Conservation (phyloP, 2,888 invertebrate genomes). For the Pristionchus entomophagus region DNA sequence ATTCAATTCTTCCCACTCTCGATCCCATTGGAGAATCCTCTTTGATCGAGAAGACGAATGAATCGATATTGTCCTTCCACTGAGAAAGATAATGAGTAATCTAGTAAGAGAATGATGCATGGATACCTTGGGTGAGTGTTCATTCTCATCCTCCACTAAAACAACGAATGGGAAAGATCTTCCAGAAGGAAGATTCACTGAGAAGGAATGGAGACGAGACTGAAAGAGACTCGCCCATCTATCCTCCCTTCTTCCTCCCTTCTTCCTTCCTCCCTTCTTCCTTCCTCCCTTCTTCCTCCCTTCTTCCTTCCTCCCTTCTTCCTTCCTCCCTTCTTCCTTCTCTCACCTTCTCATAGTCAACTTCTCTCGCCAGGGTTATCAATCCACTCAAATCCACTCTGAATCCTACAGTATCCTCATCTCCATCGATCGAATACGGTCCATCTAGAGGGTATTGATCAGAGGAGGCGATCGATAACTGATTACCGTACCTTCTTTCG, state of each 20-base stretch:
- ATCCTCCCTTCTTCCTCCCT: too few species aligned
- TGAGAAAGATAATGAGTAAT: neutral
- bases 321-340: neutral
- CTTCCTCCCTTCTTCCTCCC: too few species aligned
- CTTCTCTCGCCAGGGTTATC: conserved; percentile 31
- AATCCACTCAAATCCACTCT: conserved; percentile 37
- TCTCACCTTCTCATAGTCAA: conserved; percentile 46
- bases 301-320: neutral
- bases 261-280: too few species aligned
- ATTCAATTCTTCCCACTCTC: conserved; percentile 47
- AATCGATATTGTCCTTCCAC: conserved; percentile 4
- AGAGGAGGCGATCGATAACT: neutral
- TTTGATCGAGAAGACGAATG: conserved; percentile 8
- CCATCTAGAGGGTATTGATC: conserved; percentile 36
- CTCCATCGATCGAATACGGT: conserved; percentile 32
- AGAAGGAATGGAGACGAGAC: conserved; percentile 38
- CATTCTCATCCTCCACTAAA: conserved; percentile 53
- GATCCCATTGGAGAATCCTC: conserved; percentile 50
- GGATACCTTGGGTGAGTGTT: conserved; percentile 50
- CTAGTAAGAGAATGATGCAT: neutral
- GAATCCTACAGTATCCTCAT: conserved; percentile 39
- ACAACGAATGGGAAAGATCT: conserved; percentile 30
- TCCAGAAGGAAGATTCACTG: conserved; percentile 12
- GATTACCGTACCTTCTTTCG: conserved; percentile 32
- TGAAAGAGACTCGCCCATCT: neutral